Percentiles rank a stretch among this genome's conserved stretches.
Evolutionary conservation across 1,140 invertebrate species (phyloP).

Genomic region (Orchestia grillus): DNA sequence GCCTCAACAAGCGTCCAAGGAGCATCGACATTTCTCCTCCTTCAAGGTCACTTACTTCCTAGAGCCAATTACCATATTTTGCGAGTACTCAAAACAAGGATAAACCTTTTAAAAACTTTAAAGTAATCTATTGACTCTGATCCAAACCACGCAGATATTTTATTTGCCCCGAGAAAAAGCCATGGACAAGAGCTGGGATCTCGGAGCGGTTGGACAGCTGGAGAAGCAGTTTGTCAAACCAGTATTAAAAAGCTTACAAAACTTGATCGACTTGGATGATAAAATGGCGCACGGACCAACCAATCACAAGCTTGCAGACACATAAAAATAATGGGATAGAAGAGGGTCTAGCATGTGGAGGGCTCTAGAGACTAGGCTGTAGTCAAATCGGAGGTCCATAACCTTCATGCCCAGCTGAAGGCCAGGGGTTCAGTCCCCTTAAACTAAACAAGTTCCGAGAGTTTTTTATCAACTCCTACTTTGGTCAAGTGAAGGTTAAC

Average conservation of each 20-base stretch:
- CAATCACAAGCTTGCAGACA: constrained; percentile 17
- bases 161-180: background rate
- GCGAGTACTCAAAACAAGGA: background rate
- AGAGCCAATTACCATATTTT: background rate
- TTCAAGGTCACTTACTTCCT: background rate
- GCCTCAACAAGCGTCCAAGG: background rate
- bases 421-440: constrained; percentile 56
- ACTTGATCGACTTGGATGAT: constrained; percentile 10
- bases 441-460: constrained; percentile 37
- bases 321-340: background rate
- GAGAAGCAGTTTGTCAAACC: background rate
- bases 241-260: background rate
- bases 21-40: background rate
- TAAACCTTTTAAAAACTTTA: background rate
- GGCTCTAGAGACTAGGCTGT: background rate
- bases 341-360: background rate
- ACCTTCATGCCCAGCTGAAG: constrained; percentile 29
- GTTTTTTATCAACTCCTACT: constrained; percentile 38
- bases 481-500: constrained; percentile 49
- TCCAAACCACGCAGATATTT: background rate
- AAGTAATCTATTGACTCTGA: background rate
- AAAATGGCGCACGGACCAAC: constrained; percentile 24
- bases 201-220: background rate
- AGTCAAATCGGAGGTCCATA: constrained; percentile 5
- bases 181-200: background rate